Conservation (phyloP, 35 echinoderm and acorn worm genomes). For the Heliocidaris erythrogramma region DNA sequence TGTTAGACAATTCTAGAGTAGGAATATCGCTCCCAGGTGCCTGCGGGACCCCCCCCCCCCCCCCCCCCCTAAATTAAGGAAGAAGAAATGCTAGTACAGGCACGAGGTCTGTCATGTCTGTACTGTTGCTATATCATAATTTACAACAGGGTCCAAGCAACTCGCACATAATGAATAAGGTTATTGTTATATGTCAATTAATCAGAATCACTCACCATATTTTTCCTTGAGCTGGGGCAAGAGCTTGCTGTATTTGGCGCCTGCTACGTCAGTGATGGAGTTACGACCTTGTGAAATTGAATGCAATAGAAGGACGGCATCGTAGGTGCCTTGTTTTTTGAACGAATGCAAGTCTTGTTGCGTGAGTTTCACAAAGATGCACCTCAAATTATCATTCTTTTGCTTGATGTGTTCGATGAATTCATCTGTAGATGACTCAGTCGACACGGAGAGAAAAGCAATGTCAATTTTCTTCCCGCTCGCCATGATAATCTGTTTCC, state of each 20-base stretch:
- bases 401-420: not conserved
- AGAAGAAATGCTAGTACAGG: no score
- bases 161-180: no score
- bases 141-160: no score
- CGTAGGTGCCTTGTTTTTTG: not conserved
- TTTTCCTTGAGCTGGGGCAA: not conserved
- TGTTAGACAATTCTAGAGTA: no score
- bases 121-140: no score
- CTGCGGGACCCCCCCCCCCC: no score
- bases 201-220: not conserved
- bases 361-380: not conserved
- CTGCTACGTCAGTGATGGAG: conserved; percentile 33
- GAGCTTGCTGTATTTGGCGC: conserved; percentile 21
- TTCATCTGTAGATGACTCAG: not conserved
- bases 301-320: conserved; percentile 18
- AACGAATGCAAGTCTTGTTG: not conserved
- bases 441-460: not conserved
- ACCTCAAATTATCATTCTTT: not conserved
- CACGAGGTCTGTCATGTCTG: no score
- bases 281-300: conserved; percentile 30
- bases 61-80: no score
- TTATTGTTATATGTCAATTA: no score
- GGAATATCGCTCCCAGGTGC: no score
- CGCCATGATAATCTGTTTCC: not conserved
- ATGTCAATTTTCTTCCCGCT: not conserved